Evolutionary conservation across 2,888 invertebrate species (phyloP), one percentile per base, ranked within the genome.

Genomic region (Mythimna vitellina): DNA sequence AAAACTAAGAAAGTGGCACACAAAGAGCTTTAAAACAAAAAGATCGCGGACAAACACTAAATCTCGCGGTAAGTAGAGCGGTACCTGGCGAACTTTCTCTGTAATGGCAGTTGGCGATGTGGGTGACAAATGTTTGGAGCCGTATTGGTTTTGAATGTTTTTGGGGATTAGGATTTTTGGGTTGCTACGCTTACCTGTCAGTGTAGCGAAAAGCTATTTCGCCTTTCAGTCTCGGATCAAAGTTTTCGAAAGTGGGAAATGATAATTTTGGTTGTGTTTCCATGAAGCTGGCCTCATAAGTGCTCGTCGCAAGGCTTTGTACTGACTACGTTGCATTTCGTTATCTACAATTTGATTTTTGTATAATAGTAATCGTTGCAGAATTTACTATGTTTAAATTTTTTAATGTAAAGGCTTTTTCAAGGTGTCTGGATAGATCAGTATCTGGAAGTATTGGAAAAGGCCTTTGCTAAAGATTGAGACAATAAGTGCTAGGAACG

Each of bases 1-100:
- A 84, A 76, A 84, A 86, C 74, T 82, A 76, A 77, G 82, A 82
- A 82, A 82, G 66, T 65, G 69, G 53, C 80, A 56, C 51, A 54
- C 46, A 51, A 70, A 74, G 71, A 76, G 80, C 65, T 82, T 71
- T 76, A 73, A 86, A 84, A 82, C 80, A 86, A 82, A 84, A 86
- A 79, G 79, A 86, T 76, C 70, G 69, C 53, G 73, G 83, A 69
- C 70, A 68, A 70, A 63, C 53, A 84, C 63, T 84, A 84, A 86
- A 86, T 86, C 83, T 86, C 54, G 57, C 20, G 56, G 73, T 69
- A 78, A 86, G 84, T 81, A 71, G 63, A 73, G 63, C 68, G 77
- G 32, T 71, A 84, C 86, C 86, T 75, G 82, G 29, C 29, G 17
- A 81, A 86, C 46, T 83, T 86, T 73, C 64, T 49, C 65, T 69